Conservation (phyloP, 2,113 vertebrate species). For the Sinocyclocheilus grahami region DNA sequence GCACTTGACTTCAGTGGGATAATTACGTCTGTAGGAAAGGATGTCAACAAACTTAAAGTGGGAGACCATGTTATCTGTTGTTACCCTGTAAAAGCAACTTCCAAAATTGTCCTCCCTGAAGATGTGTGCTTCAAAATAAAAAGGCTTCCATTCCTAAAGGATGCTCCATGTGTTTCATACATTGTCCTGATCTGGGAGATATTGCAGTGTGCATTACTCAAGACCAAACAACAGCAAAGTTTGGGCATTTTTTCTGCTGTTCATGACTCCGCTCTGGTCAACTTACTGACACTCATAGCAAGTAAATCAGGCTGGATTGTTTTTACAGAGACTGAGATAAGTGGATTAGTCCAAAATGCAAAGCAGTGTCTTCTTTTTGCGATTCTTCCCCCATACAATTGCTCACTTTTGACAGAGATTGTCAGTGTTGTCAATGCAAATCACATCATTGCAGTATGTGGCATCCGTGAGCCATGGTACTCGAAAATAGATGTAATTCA, state of each 20-base stretch:
- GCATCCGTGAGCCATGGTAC: conserved; percentile 58
- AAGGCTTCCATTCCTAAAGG: conserved; percentile 73
- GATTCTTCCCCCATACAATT: conserved; percentile 74
- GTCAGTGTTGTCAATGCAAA: conserved; percentile 58
- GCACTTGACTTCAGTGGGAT: conserved; percentile 83
- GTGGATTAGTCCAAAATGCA: conserved; percentile 42
- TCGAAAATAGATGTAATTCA: conserved; percentile 52
- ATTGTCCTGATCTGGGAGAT: conserved; percentile 82
- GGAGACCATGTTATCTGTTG: conserved; percentile 81
- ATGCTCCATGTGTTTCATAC: conserved; percentile 80
- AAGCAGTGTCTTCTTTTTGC: conserved; percentile 71
- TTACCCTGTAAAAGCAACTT: conserved; percentile 75
- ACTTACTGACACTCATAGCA: conserved; percentile 75
- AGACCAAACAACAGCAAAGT: conserved; percentile 64
- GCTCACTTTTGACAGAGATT: conserved; percentile 56
- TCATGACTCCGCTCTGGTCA: conserved; percentile 72
- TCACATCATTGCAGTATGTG: conserved; percentile 75
- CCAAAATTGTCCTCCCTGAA: conserved; percentile 76
- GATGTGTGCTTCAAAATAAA: conserved; percentile 74
- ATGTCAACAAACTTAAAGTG: conserved; percentile 74
- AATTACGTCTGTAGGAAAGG: conserved; percentile 74
- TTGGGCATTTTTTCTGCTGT: conserved; percentile 76
- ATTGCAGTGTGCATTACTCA: conserved; percentile 66
- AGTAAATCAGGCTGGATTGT: conserved; percentile 78
- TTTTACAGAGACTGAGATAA: conserved; percentile 58